These are phyloP conservation scores for Leiothrix lutea DNA, from an alignment of 2,113 vertebrate genomes.

Conservation along the genomic window DNA sequence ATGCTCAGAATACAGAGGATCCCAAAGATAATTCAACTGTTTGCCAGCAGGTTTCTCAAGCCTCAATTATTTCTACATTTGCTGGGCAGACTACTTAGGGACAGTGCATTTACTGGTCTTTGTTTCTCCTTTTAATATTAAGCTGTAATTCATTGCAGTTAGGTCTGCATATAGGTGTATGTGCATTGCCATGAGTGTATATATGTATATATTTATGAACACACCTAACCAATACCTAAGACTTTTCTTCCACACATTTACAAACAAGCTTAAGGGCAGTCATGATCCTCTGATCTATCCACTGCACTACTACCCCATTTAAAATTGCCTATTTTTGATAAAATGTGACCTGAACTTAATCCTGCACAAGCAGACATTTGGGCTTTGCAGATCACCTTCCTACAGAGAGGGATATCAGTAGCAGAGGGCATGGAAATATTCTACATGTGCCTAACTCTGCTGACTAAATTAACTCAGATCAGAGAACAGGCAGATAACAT, in stretches of 20 bases:
- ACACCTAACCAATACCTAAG: neutral
- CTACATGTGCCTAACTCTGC: neutral
- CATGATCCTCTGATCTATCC: neutral
- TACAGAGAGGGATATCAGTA: neutral
- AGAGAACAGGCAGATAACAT: neutral
- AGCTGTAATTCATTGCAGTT: neutral
- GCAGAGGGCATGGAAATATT: neutral
- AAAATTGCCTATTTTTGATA: rapidly evolving
- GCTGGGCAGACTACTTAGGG: neutral
- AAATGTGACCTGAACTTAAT: neutral
- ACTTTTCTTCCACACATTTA: neutral
- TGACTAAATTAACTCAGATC: neutral
- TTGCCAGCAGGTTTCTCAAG: neutral
- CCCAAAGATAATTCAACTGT: neutral
- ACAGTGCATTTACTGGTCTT: neutral
- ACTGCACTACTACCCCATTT: neutral
- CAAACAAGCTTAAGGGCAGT: neutral
- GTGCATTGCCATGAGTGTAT: neutral
- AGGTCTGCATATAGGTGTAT: neutral
- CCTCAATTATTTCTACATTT: neutral
- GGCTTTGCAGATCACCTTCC: neutral
- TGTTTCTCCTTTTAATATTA: neutral
- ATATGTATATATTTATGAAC: neutral
- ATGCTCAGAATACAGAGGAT: slow-evolving; percentile 20
- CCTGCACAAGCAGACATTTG: neutral